These are phyloP conservation scores for Linnaemya tessellans DNA, from an alignment of 2,888 invertebrate genomes.

Conservation along the genomic window DNA sequence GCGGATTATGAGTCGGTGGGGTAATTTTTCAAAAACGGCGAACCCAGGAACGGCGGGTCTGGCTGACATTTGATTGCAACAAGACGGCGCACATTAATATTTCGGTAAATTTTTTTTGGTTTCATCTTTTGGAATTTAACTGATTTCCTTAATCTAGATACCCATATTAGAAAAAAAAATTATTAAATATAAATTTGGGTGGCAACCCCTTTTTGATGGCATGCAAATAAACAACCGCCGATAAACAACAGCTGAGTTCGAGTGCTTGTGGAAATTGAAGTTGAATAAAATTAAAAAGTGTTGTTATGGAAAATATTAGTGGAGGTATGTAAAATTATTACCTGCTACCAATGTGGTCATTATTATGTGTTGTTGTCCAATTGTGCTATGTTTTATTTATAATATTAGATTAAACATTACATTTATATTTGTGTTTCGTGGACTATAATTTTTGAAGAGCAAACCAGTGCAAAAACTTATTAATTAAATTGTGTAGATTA, in stretches of 20 bases:
- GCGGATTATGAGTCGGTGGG: too few relatives aligned
- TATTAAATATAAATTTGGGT: neutral
- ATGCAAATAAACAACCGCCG: neutral
- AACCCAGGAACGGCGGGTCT: too few relatives aligned
- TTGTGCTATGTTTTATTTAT: neutral
- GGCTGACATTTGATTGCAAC: too few relatives aligned
- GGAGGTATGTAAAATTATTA: neutral
- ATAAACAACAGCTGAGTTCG: neutral
- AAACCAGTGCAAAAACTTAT: too few relatives aligned
- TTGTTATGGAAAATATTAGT: conserved; percentile 1
- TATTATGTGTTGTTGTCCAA: neutral
- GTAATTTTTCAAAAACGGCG: too few relatives aligned
- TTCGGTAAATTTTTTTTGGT: neutral
- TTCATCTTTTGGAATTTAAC: neutral
- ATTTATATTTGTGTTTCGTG: too few relatives aligned
- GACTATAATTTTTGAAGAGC: too few relatives aligned
- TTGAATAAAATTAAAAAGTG: neutral
- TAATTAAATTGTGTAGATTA: too few relatives aligned
- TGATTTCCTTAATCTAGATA: neutral
- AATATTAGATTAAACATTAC: too few relatives aligned
- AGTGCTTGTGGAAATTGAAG: neutral
- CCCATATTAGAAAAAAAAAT: neutral
- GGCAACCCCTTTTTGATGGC: neutral
- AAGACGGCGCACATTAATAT: too few relatives aligned
- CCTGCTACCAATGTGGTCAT: neutral